Evolutionary conservation across 2,113 vertebrate species (phyloP), one percentile per base, ranked within the genome.

Genomic region (Poecilia latipinna): DNA sequence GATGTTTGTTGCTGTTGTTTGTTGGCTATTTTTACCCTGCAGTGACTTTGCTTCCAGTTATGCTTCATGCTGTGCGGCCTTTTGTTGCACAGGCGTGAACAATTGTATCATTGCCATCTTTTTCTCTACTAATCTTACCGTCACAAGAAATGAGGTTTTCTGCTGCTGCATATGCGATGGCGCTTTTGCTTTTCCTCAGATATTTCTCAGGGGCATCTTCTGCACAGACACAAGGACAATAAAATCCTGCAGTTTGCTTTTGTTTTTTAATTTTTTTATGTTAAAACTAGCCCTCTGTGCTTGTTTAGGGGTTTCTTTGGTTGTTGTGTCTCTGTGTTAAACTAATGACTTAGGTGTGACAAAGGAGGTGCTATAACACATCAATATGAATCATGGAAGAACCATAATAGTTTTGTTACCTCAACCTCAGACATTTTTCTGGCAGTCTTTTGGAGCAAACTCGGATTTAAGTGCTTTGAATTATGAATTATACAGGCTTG

Each of bases 41-140:
- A 64, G 61, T 74, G 42, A 26, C n/a, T 63, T n/a, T 74, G 80
- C 63, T 65, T 74, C 33, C 35, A 37, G 29, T 78, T 31, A 70
- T 70, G 72, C 19, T 75, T 31, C 33, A 68, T 24, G 4, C 66
- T 65, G 28, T 1, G 68, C 37, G 65, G 12, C 4, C 24, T 66
- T 39, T 19, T 65, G 65, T 54, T 26, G 26, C 44, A 39, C 4
- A n/a, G 5, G 32, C 44, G 15, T 68, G 28, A 15, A 54, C 78
- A 82, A 65, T 31, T 26, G n/a, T 54, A 80, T 57, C 26, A 48
- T 24, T n/a, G 70, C 0, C 62, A 82, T 76, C 57, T 74, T 74
- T 82, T 72, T 54, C 39, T 68, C 24, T n/a, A 42, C 37, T 33
- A 51, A 71, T 8, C 62, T 5, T 70, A 54, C 48, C 12, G 1